Conservation (phyloP, 37 sponge, comb jelly and placozoan species). For the Trichoplax adhaerens region DNA sequence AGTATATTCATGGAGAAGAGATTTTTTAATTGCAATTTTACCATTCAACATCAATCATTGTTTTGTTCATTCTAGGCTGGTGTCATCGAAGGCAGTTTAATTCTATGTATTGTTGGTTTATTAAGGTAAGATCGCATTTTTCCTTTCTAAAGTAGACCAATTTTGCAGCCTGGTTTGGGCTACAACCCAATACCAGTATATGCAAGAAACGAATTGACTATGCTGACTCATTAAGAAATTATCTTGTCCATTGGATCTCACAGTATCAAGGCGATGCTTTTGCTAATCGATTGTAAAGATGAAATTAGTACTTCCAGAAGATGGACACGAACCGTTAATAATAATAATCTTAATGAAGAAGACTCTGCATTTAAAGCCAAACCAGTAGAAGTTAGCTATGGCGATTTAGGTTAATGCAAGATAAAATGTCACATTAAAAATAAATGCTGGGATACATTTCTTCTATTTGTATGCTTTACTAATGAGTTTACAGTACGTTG, state of each 20-base stretch:
- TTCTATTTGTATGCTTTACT: background rate
- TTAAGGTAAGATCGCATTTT: slow-evolving; percentile 37
- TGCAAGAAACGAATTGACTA: background rate
- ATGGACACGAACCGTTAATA: background rate
- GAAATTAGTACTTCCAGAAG: slow-evolving; percentile 16
- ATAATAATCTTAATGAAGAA: slow-evolving; percentile 1
- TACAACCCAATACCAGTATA: background rate
- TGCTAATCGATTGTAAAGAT: slow-evolving; percentile 75
- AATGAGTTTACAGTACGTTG: too few relatives aligned
- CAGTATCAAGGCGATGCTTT: slow-evolving; percentile 76
- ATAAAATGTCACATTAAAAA: background rate
- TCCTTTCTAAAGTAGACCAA: too few relatives aligned
- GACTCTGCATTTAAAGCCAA: background rate
- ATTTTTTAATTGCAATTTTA: too few relatives aligned
- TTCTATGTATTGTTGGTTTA: slow-evolving; percentile 46
- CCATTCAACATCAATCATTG: background rate
- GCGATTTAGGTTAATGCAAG: slow-evolving; percentile 53
- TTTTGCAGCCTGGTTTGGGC: too few relatives aligned
- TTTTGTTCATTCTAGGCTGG: slow-evolving; percentile 44
- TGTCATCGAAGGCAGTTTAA: slow-evolving; percentile 55
- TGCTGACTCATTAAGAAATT: background rate
- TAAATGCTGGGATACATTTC: background rate
- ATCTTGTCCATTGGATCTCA: background rate
- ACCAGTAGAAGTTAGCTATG: slow-evolving; percentile 49
- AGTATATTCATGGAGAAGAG: too few relatives aligned